phyloP scores from a whole-genome alignment of 2,888 invertebrate species.

The Stomorhina lunata region DNA sequence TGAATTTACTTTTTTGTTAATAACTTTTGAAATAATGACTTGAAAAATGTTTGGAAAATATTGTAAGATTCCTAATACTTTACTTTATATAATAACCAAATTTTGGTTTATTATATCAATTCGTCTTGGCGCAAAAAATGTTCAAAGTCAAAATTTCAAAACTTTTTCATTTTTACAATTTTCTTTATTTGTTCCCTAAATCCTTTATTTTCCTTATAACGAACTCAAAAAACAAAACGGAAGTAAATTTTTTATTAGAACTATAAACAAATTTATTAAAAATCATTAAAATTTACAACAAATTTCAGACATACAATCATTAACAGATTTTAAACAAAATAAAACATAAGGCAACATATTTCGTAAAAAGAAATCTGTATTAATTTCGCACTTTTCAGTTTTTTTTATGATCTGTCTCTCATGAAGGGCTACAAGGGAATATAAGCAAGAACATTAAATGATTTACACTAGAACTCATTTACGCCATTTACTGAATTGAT shows the following conservation, averaged over 20 bases:
- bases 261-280: slow-evolving; percentile 36
- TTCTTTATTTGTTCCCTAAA: too few relatives aligned
- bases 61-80: too few relatives aligned
- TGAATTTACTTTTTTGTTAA: too few relatives aligned
- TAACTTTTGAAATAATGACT: too few relatives aligned
- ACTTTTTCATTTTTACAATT: too few relatives aligned
- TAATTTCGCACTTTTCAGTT: slow-evolving; percentile 1
- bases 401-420: slow-evolving; percentile 5
- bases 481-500: slow-evolving; percentile 70
- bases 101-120: too few relatives aligned
- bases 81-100: too few relatives aligned
- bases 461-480: slow-evolving; percentile 70
- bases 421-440: not conserved
- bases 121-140: too few relatives aligned
- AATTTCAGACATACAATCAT: slow-evolving; percentile 43
- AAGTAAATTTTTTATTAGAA: slow-evolving; percentile 38
- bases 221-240: slow-evolving; percentile 20
- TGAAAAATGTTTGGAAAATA: too few relatives aligned
- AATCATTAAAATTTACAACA: slow-evolving; percentile 10
- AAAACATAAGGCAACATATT: slow-evolving; percentile 24
- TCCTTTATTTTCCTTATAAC: too few relatives aligned
- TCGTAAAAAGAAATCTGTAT: slow-evolving; percentile 6
- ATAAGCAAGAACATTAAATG: slow-evolving; percentile 62
- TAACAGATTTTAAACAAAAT: slow-evolving; percentile 38
- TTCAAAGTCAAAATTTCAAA: too few relatives aligned